Evolutionary conservation across 1,140 invertebrate species (phyloP), one percentile per base, ranked within the genome.

Genomic region (Caerostris extrusa): DNA sequence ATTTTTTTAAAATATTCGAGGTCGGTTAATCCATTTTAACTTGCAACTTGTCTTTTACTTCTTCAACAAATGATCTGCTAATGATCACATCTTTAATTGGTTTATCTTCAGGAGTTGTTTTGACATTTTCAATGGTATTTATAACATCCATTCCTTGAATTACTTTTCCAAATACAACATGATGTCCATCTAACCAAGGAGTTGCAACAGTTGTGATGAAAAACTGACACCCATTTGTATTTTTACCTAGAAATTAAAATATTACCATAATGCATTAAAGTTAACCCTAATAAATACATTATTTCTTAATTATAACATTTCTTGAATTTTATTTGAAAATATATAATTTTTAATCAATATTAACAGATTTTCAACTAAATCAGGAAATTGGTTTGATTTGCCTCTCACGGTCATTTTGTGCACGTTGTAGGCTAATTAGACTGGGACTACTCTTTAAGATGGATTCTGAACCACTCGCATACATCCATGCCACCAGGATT

Each of bases 91-190:
- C 81, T 56, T 83, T 94, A 10, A 94, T 50, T 57, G 93, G 93
- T 60, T 94, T 94, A 55, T 94, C 93, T 90, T 94, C 93, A 50
- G 88, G 61, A 1, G 93, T 94, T 1, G 93, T 94, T 69, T 94
- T 86, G 53, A 90, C 61, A 83, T 94, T 94, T 94, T 99, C 98
- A 93, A 99, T 98, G 95, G 97, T 97, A 95, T 98, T 98, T 0
- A 99, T 97, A 0, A 98, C 96, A 94, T 98, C 97, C 96, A 98
- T 97, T n/a, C 98, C 98, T 95, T 97, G 95, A 3, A 96, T 34
- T 55, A 98, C 98, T 96, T 98, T 99, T 95, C 99, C 99, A 96
- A 99, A 99, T 7, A 99, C 98, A 5, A 98, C 98, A 96, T 99
- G 98, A 92, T 98, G 97, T 5, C 98, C 98, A 96, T 99, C 98